Conservation (phyloP, 2,888 invertebrate genomes). For the Scaptomyza cyrtandrae region DNA sequence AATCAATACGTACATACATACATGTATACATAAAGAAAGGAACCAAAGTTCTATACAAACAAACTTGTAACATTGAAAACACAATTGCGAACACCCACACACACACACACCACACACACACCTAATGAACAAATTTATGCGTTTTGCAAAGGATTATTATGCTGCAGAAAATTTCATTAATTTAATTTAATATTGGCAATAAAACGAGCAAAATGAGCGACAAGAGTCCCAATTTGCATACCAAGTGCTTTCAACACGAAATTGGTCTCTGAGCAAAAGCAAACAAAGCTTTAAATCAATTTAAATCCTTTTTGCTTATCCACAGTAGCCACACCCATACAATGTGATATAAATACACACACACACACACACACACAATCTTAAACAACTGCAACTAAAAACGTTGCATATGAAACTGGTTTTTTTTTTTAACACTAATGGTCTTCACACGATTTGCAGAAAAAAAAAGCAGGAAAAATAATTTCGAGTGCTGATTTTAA, state of each 20-base stretch:
- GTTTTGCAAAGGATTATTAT: constrained; percentile 80
- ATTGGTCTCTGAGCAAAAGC: constrained; percentile 13
- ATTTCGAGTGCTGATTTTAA: constrained; percentile 59
- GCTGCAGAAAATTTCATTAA: constrained; percentile 81
- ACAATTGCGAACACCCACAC: constrained; percentile 19
- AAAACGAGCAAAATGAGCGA: constrained; percentile 57
- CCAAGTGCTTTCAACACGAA: constrained; percentile 35
- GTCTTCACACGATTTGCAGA: not conserved
- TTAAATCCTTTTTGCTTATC: constrained; percentile 41
- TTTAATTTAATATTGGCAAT: constrained; percentile 80
- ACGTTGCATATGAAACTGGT: constrained; percentile 10
- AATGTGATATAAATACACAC: constrained; percentile 7
- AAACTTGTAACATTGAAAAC: not conserved
- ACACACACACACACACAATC: not conserved
- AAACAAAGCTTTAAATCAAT: constrained; percentile 67
- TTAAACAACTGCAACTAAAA: constrained; percentile 2
- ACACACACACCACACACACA: constrained; percentile 32
- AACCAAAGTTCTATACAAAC: constrained; percentile 32
- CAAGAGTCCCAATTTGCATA: constrained; percentile 67
- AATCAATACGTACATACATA: constrained; percentile 62
- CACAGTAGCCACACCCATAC: constrained; percentile 53
- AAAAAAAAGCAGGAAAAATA: not conserved
- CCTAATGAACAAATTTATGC: constrained; percentile 80
- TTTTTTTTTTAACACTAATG: constrained; percentile 60
- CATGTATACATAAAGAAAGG: constrained; percentile 25